A percentile compares a stretch with the other conserved stretches of the same genome.
Conservation (phyloP, 2,113 vertebrate genomes). For the Erythrocercus mccallii region DNA sequence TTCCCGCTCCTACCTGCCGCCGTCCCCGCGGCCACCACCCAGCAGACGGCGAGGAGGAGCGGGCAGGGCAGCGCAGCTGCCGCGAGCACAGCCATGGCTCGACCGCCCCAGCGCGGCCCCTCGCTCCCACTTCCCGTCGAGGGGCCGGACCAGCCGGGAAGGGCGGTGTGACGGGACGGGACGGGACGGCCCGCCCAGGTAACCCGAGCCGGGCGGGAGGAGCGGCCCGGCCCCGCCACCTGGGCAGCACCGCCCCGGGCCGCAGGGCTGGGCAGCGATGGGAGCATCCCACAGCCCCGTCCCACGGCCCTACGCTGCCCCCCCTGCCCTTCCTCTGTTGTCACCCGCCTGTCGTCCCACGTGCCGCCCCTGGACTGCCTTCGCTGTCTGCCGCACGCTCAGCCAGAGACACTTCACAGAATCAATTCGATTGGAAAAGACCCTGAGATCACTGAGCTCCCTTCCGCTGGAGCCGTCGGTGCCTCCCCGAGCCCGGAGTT, state of each 20-base stretch:
- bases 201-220: neutral
- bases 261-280: accelerated
- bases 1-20: neutral
- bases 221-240: neutral
- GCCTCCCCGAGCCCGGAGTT: neutral
- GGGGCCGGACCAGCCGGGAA: conserved; percentile 40
- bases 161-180: neutral
- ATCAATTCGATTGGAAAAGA: neutral
- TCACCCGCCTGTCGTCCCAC: neutral
- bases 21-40: neutral
- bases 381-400: neutral
- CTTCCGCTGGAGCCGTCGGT: neutral
- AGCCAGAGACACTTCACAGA: neutral
- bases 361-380: neutral
- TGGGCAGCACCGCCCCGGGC: neutral
- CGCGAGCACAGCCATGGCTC: neutral
- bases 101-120: neutral
- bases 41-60: neutral
- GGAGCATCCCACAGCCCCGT: accelerated
- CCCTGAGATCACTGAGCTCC: neutral
- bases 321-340: accelerated
- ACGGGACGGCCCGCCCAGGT: conserved; percentile 34
- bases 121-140: neutral
- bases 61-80: neutral
- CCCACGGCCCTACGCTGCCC: accelerated